Base-by-base conservation (phyloP, 2,888 invertebrate species). In the Aspidiotus rigidus region DNA sequence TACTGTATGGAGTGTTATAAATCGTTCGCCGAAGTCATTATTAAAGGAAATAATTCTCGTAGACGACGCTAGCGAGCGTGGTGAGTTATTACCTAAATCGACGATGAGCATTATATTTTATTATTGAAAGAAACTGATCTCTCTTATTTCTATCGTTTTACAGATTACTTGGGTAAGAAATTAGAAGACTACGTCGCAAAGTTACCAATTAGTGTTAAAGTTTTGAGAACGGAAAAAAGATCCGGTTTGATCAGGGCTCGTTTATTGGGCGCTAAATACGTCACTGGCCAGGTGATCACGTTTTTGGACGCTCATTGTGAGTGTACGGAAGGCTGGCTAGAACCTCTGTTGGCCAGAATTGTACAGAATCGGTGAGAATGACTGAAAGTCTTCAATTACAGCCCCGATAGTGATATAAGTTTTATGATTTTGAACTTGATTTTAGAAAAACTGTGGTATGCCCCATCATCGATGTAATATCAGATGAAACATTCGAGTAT, bases 251-350 rank as follows among this genome's bases (percentile, higher is more conserved):
- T 99, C 76, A 83, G 98, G 74, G 98, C 99, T 7, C 84, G 99
- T 73, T 83, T 99, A 71, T 81, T 94, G 74, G 99, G 99, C 72
- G 96, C 96, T 62, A 90, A 90, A 77, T 88, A 92, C 77, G 94
- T 93, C 8, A 87, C 85, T 75, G 97, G 96, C 71, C 87, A 93
- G 79, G 90, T 93, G 66, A 88, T 96, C 74, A 97, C 96, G 13
- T 99, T 99, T 81, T 81, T 99, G 70, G 99, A 99, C 78, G 96
- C 97, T 2, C 98, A 99, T 79, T 98, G 97, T 79, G 98, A 99
- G 79, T 97, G 97, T 77, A 92, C 93, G 69, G 93, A 93, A 81
- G 98, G 98, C n/a, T 99, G 99, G 98, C 80, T 99, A 73, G 97
- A 98, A 77, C 98, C 98, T 1, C 81, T 99, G 15, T 79, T 99